Evolutionary conservation across 2,888 invertebrate genomes (phyloP).

Genomic region (Linnaemya tessellans): DNA sequence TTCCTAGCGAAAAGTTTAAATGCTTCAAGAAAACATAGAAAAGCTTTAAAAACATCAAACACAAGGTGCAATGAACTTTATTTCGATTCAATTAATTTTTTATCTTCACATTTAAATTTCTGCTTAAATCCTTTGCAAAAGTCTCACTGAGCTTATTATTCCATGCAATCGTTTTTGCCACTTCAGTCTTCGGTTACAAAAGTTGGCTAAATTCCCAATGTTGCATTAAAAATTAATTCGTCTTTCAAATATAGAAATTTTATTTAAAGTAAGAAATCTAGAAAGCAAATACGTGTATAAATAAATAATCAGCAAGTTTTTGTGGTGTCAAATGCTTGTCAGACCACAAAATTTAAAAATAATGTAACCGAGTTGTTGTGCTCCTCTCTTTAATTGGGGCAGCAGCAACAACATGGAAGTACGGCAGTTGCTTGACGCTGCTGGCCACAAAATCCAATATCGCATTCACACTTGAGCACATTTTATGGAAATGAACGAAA

Average conservation of each 20-base stretch:
- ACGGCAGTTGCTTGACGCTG: not conserved
- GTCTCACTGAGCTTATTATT: not conserved
- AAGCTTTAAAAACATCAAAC: too few species aligned
- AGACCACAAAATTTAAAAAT: constrained; percentile 1
- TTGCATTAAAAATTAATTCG: constrained; percentile 12
- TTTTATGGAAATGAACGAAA: too few species aligned
- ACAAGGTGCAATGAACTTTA: not conserved
- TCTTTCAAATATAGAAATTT: not conserved
- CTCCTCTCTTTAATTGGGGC: not conserved
- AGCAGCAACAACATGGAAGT: not conserved
- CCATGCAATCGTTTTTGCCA: not conserved
- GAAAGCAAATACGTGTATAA: not conserved
- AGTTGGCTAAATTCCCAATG: constrained; percentile 13
- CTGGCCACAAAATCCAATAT: not conserved
- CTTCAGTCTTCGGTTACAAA: not conserved
- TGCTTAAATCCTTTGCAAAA: not conserved
- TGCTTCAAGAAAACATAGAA: not conserved
- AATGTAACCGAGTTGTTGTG: not conserved
- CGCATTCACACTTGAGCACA: too few species aligned
- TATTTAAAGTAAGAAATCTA: not conserved
- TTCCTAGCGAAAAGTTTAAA: too few species aligned
- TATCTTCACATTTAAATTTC: not conserved
- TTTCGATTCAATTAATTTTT: not conserved
- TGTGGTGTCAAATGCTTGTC: constrained; percentile 20
- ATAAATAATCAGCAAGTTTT: constrained; percentile 21